Evolutionary conservation across 2,113 vertebrate species (phyloP).

Genomic region (Ctenomys sociabilis): DNA sequence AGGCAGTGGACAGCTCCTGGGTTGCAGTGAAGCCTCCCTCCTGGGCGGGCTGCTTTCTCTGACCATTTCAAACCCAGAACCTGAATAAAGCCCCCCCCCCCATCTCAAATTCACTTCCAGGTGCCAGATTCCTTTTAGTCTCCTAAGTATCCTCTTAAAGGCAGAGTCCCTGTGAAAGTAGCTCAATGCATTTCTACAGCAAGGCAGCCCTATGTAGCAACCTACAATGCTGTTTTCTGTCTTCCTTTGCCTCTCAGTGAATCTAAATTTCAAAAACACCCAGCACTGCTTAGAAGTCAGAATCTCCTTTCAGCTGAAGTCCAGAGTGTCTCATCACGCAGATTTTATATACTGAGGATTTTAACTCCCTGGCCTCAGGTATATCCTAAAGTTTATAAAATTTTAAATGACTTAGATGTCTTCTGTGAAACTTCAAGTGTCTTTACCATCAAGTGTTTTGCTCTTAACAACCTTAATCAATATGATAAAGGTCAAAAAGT

Average conservation of each 20-base stretch:
- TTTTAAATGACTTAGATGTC: slow-evolving; percentile 2
- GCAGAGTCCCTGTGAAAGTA: background rate
- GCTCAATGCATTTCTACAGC: fast-evolving
- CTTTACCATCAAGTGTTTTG: background rate
- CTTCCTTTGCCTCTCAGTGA: background rate
- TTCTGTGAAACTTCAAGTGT: background rate
- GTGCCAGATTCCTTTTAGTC: background rate
- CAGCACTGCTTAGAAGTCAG: background rate
- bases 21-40: background rate
- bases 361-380: background rate
- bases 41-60: background rate
- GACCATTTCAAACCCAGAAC: background rate
- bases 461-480: slow-evolving; percentile 16
- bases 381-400: background rate
- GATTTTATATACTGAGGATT: background rate
- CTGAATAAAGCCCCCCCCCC: background rate
- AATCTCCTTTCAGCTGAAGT: background rate
- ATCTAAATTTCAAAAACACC: slow-evolving; percentile 5
- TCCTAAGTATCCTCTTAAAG: background rate
- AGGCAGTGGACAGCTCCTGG: background rate
- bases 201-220: background rate
- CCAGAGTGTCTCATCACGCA: background rate
- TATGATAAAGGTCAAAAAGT: background rate
- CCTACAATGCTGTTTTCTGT: background rate
- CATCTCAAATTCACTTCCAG: background rate